Base-by-base conservation (phyloP, 2,888 invertebrate genomes). In the Tenthredo scrophulariae region DNA sequence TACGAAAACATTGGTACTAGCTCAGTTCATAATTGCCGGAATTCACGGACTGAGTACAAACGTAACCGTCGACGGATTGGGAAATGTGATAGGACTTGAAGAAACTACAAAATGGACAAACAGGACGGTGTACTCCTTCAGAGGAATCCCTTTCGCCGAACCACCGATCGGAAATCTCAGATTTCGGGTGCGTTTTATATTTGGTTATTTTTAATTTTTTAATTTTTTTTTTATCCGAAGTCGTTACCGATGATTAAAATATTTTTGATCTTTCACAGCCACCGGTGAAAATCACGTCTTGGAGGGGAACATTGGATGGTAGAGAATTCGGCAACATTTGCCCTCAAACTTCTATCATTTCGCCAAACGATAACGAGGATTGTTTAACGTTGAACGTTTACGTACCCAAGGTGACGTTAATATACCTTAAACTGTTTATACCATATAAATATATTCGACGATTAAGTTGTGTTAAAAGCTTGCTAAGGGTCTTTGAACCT, bases 381-480 rank as follows among this genome's bases (percentile, higher is more conserved):
- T 93, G 93, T 70, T 88, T 93, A 3, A 90, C 92, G 10, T 89
- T 93, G 89, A 92, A 90, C 7, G 92, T 93, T 1, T 91, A 92
- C 9, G 91, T 93, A 1, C 91, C 87, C 89, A 91, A 15, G 86
- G 85, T 86, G 1, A 54, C 18, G 22, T 74, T 13, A 9, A 26
- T 62, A 18, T 29, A 37, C n/a, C n/a, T n/a, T 7, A 37, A 37
- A 37, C 37, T 37, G 1, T 37, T 37, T 37, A 0, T 7, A 37
- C 37, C 7, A 37, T 22, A 7, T 22, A 15, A 46, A 46, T 58
- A 5, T 22, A n/a, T 58, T 3, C 2, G 6, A 7, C n/a, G n/a
- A 54, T 6, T 54, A 15, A 58, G 22, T 58, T 9, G 3, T n/a
- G 40, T 9, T n/a, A 40, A 6, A 1, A 67, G 13, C 0, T 58